Conservation (phyloP, 2,888 invertebrate species). For the Thalpophila matura region DNA sequence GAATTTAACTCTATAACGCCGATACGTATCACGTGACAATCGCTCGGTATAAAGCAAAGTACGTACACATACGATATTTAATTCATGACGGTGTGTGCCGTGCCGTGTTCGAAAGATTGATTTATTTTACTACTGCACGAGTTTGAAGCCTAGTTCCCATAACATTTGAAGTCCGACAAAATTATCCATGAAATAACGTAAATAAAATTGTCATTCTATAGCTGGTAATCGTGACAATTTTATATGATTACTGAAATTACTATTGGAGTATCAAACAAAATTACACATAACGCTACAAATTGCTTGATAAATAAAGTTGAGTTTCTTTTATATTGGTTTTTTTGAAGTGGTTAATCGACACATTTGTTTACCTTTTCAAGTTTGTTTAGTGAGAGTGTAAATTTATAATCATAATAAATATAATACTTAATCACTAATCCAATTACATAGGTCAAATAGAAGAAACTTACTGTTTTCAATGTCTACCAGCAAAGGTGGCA, state of each 20-base stretch:
- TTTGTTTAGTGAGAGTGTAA: neutral
- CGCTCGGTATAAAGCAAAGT: conserved; percentile 26
- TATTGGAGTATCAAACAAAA: conserved; percentile 40
- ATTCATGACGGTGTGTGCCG: conserved; percentile 50
- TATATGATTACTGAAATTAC: conserved; percentile 40
- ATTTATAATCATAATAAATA: too few relatives aligned
- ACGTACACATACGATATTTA: conserved; percentile 45
- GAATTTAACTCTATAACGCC: conserved; percentile 34
- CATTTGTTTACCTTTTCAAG: neutral
- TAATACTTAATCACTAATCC: too few relatives aligned
- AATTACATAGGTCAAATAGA: too few relatives aligned
- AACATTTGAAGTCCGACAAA: conserved; percentile 30
- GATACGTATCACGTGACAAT: conserved; percentile 51
- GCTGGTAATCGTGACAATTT: conserved; percentile 34
- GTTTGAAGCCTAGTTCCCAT: conserved; percentile 16
- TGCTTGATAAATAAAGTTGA: conserved; percentile 21
- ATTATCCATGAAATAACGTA: conserved; percentile 38
- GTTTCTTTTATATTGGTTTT: neutral
- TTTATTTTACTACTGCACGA: conserved; percentile 24
- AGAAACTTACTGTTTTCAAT: too few relatives aligned
- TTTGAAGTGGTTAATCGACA: neutral
- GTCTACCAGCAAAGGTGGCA: too few relatives aligned
- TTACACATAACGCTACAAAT: conserved; percentile 33
- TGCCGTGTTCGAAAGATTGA: conserved; percentile 44
- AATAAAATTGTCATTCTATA: conserved; percentile 39